Evolutionary conservation across 1,140 invertebrate genomes (phyloP).

Genomic region (Lethrus apterus): DNA sequence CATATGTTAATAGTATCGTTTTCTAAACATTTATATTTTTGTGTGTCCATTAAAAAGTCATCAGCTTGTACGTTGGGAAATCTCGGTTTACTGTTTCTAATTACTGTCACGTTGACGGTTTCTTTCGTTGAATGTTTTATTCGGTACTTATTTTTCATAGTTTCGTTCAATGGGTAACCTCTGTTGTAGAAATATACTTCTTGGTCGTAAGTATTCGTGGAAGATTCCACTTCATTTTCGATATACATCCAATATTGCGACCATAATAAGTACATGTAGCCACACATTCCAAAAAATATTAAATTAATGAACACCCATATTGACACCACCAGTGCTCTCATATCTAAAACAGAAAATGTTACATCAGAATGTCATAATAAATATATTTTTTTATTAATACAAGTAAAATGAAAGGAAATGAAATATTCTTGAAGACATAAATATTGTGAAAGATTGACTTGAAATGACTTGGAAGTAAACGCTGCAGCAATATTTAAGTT

Average conservation of each 20-base stretch:
- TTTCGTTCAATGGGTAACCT: constrained; percentile 32
- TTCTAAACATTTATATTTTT: constrained; percentile 43
- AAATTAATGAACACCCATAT: constrained; percentile 65
- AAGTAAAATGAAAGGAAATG: neutral
- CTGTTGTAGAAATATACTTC: constrained; percentile 39
- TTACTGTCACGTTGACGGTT: constrained; percentile 33
- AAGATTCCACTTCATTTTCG: constrained; percentile 42
- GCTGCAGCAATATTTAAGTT: too few relatives aligned
- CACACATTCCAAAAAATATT: constrained; percentile 60
- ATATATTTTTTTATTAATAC: neutral
- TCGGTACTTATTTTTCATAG: constrained; percentile 25
- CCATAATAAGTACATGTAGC: constrained; percentile 63
- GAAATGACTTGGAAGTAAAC: too few relatives aligned
- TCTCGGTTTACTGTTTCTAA: constrained; percentile 45
- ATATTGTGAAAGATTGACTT: neutral
- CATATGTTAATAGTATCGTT: constrained; percentile 43
- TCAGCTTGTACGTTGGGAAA: constrained; percentile 49
- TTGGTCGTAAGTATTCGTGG: constrained; percentile 36
- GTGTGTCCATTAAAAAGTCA: constrained; percentile 46
- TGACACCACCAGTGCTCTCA: constrained; percentile 56
- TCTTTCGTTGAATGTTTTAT: constrained; percentile 35
- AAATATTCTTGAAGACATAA: neutral
- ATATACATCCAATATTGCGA: constrained; percentile 60
- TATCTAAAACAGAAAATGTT: constrained; percentile 28
- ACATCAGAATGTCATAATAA: neutral